A percentile compares a stretch with the other conserved stretches of the same genome.
These are phyloP conservation scores for Patella pellucida DNA, from an alignment of 2,888 invertebrate genomes.

Conservation along the genomic window DNA sequence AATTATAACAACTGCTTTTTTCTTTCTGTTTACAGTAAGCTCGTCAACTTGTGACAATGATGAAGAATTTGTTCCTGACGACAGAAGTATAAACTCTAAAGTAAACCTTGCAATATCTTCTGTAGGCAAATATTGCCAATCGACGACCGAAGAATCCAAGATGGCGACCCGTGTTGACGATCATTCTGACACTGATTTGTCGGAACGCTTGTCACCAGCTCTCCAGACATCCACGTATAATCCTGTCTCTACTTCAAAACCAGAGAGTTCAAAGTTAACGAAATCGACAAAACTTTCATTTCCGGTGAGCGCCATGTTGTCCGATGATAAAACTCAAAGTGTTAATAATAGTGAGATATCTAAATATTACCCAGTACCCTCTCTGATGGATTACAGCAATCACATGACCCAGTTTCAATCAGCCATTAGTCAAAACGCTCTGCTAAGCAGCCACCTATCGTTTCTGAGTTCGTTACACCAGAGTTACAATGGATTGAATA, in stretches of 20 bases:
- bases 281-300: constrained; percentile 24
- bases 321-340: neutral
- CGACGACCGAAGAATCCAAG: too few relatives aligned
- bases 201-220: too few relatives aligned
- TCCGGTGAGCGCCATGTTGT: constrained; percentile 37
- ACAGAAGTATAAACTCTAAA: too few relatives aligned
- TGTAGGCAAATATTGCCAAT: too few relatives aligned
- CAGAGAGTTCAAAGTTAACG: neutral
- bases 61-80: too few relatives aligned
- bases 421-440: neutral
- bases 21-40: neutral
- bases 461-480: neutral
- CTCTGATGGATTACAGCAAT: neutral
- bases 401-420: neutral
- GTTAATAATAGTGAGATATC: neutral
- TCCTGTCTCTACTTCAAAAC: neutral
- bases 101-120: too few relatives aligned
- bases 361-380: neutral
- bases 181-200: too few relatives aligned
- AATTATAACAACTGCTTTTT: too few relatives aligned
- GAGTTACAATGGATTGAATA: neutral
- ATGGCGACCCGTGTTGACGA: too few relatives aligned
- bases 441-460: constrained; percentile 1
- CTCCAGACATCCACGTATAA: too few relatives aligned
- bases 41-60: neutral